A percentile compares a stretch with the other conserved stretches of the same genome.
phyloP scores from a whole-genome alignment of 2,797 vertebrate species.

The Carcharodon carcharias region DNA sequence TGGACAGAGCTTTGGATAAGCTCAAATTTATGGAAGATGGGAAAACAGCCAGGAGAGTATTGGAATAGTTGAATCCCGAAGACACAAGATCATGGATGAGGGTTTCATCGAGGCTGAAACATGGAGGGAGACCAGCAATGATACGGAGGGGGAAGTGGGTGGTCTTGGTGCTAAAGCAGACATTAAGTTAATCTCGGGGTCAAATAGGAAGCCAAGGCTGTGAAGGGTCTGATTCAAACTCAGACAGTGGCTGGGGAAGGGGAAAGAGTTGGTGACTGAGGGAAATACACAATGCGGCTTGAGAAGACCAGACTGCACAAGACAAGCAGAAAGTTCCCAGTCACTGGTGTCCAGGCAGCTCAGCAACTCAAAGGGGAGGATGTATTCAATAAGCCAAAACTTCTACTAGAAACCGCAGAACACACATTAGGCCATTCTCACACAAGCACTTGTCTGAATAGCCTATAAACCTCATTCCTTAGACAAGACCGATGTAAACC shows the following conservation, averaged over 20 bases:
- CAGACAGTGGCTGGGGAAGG: background rate
- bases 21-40: too few species aligned
- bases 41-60: too few species aligned
- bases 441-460: background rate
- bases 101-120: too few species aligned
- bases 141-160: too few species aligned
- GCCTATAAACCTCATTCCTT: background rate
- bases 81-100: too few species aligned
- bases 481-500: background rate
- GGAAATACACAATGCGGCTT: too few species aligned
- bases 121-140: too few species aligned
- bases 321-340: background rate
- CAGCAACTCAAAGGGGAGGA: background rate
- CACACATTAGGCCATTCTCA: background rate
- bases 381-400: too few species aligned
- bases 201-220: background rate
- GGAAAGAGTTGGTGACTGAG: background rate
- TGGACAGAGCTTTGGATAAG: background rate
- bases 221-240: background rate
- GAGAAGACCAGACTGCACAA: background rate
- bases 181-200: too few species aligned
- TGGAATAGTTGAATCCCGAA: too few species aligned
- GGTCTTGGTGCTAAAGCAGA: too few species aligned
- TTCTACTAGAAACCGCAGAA: background rate
- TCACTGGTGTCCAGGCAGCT: background rate